These are phyloP conservation scores for Geotrypetes seraphini DNA, from an alignment of 2,797 vertebrate species.

Conservation along the genomic window DNA sequence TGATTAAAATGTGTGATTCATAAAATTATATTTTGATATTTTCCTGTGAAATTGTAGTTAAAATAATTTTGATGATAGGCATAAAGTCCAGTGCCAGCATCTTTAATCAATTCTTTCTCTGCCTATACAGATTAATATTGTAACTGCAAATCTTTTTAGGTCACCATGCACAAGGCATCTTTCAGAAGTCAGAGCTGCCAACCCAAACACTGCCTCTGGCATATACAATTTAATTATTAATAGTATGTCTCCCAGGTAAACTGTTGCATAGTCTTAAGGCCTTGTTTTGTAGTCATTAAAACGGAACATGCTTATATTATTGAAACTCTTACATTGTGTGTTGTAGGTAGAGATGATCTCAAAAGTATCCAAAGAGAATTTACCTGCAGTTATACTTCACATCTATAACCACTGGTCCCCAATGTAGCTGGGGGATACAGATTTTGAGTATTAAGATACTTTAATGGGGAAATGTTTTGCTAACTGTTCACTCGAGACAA, in stretches of 20 bases:
- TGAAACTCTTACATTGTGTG: constrained; percentile 62
- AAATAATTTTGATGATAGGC: constrained; percentile 66
- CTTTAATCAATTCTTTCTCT: constrained; percentile 72
- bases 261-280: constrained; percentile 72
- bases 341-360: constrained; percentile 75
- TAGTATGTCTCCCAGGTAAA: constrained; percentile 84
- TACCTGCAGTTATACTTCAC: constrained; percentile 62
- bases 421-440: constrained; percentile 64
- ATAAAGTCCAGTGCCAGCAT: constrained; percentile 58
- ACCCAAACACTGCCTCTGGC: constrained; percentile 78
- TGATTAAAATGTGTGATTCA: constrained; percentile 71
- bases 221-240: constrained; percentile 94
- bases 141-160: constrained; percentile 78
- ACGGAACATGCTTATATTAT: constrained; percentile 88
- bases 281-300: constrained; percentile 85
- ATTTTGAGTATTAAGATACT: constrained; percentile 84
- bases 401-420: constrained; percentile 64
- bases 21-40: constrained; percentile 54
- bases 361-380: constrained; percentile 71
- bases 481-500: constrained; percentile 66
- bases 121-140: constrained; percentile 67
- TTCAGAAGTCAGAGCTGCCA: constrained; percentile 75
- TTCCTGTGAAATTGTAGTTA: constrained; percentile 57
- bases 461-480: constrained; percentile 78
- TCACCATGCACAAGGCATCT: constrained; percentile 75